phyloP scores from a whole-genome alignment of 2,797 vertebrate genomes.

The Steatocranus sp. region DNA sequence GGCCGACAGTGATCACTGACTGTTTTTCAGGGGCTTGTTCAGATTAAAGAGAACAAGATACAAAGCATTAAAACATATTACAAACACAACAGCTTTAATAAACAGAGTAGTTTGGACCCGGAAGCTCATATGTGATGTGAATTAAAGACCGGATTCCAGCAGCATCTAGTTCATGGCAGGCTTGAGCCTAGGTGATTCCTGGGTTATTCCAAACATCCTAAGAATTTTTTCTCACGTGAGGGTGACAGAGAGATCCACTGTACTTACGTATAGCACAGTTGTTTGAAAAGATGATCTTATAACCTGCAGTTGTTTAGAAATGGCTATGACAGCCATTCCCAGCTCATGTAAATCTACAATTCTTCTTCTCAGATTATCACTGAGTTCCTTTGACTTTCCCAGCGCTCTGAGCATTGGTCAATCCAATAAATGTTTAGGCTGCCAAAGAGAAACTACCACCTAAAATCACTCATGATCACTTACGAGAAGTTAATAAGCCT shows the following conservation, averaged over 20 bases:
- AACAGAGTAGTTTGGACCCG: fast-evolving
- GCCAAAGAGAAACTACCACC: too few species aligned
- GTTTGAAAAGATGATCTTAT: neutral
- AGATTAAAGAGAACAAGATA: neutral
- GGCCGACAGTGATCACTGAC: neutral
- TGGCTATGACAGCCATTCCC: neutral
- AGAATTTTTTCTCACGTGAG: neutral
- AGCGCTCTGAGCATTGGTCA: too few species aligned
- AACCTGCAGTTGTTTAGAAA: neutral
- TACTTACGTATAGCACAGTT: neutral
- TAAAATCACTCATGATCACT: too few species aligned
- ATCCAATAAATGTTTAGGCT: too few species aligned
- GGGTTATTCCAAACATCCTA: neutral
- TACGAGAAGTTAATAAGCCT: too few species aligned
- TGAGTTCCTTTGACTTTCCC: too few species aligned
- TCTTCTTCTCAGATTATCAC: neutral
- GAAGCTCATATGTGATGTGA: neutral
- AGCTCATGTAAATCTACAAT: neutral
- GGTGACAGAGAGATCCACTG: neutral
- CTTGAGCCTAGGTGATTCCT: neutral
- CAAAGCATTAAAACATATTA: neutral
- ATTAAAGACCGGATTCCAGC: neutral
- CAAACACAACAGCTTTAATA: neutral
- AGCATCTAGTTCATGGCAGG: neutral
- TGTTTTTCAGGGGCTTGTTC: neutral